phyloP scores from a whole-genome alignment of 2,797 vertebrate genomes.

The Pangasius krempfi region DNA sequence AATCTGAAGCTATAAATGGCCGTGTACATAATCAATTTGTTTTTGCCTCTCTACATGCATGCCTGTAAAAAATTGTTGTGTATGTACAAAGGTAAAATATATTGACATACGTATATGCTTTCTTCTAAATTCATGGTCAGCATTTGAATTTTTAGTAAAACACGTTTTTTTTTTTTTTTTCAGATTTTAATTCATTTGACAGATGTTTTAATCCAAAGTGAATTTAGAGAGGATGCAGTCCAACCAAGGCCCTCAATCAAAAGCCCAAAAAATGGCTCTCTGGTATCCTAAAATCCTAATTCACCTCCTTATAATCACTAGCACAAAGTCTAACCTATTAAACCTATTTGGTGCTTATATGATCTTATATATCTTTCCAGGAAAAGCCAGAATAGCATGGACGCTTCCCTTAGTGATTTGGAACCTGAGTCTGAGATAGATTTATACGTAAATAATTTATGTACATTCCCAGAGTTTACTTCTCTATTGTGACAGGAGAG shows the following conservation, averaged over 20 bases:
- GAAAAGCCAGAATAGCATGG: neutral
- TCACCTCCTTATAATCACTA: neutral
- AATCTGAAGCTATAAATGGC: neutral
- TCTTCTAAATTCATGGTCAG: neutral
- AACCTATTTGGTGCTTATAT: neutral
- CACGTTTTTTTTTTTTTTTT: too few species aligned
- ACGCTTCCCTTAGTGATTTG: constrained; percentile 47
- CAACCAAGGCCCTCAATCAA: neutral
- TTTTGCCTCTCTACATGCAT: neutral
- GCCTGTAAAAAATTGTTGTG: neutral
- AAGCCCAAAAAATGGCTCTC: neutral
- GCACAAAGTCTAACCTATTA: neutral
- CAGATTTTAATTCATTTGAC: neutral
- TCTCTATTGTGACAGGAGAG: constrained; percentile 27
- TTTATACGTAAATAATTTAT: constrained; percentile 66
- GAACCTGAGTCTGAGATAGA: constrained; percentile 4
- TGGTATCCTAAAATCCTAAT: neutral
- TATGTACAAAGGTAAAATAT: neutral
- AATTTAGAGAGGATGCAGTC: neutral
- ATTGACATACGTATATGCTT: neutral
- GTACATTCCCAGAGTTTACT: constrained; percentile 68
- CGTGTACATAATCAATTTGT: neutral
- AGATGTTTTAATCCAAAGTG: neutral
- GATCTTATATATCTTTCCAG: neutral
- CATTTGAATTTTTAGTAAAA: neutral